A percentile compares a stretch with the other conserved stretches of the same genome.
These are phyloP conservation scores for Emydoidea blandingii DNA, from an alignment of 2,797 vertebrate species.

Conservation along the genomic window DNA sequence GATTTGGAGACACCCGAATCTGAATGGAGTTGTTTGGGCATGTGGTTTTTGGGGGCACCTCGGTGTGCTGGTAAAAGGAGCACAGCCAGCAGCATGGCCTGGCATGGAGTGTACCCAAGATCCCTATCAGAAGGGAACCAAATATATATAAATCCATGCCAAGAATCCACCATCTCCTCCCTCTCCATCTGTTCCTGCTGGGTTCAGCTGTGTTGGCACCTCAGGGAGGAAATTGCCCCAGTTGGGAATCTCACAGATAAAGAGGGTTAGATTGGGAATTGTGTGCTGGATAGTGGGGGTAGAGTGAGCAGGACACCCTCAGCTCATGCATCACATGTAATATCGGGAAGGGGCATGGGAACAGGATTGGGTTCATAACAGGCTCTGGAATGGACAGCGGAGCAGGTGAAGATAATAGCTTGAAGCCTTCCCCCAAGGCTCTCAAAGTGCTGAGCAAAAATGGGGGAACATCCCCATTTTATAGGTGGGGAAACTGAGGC, in stretches of 20 bases:
- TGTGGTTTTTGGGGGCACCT: conserved; percentile 47
- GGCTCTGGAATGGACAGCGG: not conserved
- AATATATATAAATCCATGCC: not conserved
- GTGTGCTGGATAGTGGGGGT: not conserved
- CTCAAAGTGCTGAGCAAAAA: not conserved
- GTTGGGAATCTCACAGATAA: not conserved
- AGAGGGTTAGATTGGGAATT: not conserved
- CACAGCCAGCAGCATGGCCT: not conserved
- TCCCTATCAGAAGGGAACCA: conserved; percentile 3
- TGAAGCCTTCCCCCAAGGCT: not conserved
- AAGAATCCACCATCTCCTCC: not conserved
- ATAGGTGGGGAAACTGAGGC: not conserved
- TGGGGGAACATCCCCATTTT: not conserved
- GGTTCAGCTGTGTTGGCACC: rapidly evolving
- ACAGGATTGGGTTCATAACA: not conserved
- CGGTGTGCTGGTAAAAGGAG: not conserved
- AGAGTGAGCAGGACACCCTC: not conserved
- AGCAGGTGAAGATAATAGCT: not conserved
- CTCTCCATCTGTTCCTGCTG: rapidly evolving
- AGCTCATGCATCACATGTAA: not conserved
- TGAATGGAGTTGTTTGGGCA: conserved; percentile 44
- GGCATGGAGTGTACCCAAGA: not conserved
- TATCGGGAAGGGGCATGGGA: not conserved
- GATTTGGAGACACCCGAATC: conserved; percentile 32
- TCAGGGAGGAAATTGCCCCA: not conserved